A percentile compares a stretch with the other conserved stretches of the same genome.
phyloP scores from a whole-genome alignment of 2,888 invertebrate genomes.

The Scaptomyza polygonia region DNA sequence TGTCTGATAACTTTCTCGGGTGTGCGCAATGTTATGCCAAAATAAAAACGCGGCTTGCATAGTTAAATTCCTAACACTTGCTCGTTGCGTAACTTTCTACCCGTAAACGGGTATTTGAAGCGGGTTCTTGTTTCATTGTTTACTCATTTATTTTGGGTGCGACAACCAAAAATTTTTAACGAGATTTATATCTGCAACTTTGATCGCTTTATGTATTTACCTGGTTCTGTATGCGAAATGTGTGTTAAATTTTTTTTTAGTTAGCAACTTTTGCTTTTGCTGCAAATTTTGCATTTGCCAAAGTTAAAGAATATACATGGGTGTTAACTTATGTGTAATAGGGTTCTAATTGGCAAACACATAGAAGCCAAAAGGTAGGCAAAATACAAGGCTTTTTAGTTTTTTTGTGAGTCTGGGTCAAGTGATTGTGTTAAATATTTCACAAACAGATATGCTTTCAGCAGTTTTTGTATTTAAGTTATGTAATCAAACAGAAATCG shows the following conservation, averaged over 20 bases:
- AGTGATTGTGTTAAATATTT: slow-evolving; percentile 36
- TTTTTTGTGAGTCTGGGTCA: slow-evolving; percentile 9
- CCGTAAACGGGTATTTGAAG: slow-evolving; percentile 2
- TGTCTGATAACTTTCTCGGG: slow-evolving; percentile 48
- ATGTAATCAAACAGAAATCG: slow-evolving; percentile 57
- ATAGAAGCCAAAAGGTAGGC: not conserved
- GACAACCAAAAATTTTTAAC: slow-evolving; percentile 32
- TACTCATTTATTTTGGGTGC: slow-evolving; percentile 26
- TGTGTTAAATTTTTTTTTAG: slow-evolving; percentile 50
- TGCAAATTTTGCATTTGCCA: slow-evolving; percentile 53
- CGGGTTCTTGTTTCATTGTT: not conserved
- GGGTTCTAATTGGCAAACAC: slow-evolving; percentile 64
- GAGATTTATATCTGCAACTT: slow-evolving; percentile 20
- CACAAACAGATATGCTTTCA: not conserved
- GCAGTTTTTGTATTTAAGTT: slow-evolving; percentile 12
- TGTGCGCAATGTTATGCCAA: slow-evolving; percentile 14
- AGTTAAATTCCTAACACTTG: slow-evolving; percentile 24
- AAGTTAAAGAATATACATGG: slow-evolving; percentile 19
- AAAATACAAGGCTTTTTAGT: slow-evolving; percentile 5
- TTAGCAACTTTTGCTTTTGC: slow-evolving; percentile 57
- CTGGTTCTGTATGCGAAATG: slow-evolving; percentile 40
- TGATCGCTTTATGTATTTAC: not conserved
- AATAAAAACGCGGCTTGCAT: slow-evolving; percentile 36
- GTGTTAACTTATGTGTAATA: slow-evolving; percentile 56
- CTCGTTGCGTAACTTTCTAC: slow-evolving; percentile 39